Conservation (phyloP, 2,113 vertebrate genomes). For the Clarias batrachus region DNA sequence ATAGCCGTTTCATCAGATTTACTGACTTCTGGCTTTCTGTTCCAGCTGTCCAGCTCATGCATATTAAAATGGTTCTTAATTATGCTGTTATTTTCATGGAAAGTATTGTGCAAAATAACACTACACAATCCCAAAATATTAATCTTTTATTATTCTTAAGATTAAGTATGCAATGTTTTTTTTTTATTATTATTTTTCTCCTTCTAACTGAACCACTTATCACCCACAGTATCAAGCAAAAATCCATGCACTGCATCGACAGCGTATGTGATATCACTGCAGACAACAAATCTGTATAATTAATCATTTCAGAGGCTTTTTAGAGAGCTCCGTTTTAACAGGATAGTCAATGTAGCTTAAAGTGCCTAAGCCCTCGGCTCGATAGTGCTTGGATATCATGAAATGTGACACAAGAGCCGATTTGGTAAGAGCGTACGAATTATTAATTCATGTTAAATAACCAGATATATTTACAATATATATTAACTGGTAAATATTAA, state of each 20-base stretch:
- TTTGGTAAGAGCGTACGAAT: not conserved
- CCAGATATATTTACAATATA: not conserved
- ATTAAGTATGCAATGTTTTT: not conserved
- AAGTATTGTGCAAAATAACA: slow-evolving; percentile 39
- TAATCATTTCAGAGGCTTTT: not conserved
- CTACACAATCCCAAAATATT: not conserved
- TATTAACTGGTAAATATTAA: not conserved
- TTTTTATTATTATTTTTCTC: not conserved
- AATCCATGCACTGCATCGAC: not conserved
- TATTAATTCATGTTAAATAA: not conserved
- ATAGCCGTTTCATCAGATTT: slow-evolving; percentile 25
- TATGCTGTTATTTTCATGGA: slow-evolving; percentile 39
- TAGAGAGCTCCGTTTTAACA: not conserved
- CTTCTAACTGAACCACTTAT: not conserved
- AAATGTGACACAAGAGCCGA: not conserved
- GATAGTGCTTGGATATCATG: not conserved
- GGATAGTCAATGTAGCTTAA: not conserved
- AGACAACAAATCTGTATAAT: slow-evolving; percentile 1
- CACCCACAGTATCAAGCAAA: not conserved
- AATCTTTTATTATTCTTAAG: not conserved
- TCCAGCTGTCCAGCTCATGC: not conserved
- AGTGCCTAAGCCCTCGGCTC: not conserved
- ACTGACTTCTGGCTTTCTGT: slow-evolving; percentile 3
- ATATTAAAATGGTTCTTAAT: slow-evolving; percentile 33
- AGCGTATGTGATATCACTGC: not conserved